Conservation (phyloP, 2,888 invertebrate species). For the Agriopis marginaria region DNA sequence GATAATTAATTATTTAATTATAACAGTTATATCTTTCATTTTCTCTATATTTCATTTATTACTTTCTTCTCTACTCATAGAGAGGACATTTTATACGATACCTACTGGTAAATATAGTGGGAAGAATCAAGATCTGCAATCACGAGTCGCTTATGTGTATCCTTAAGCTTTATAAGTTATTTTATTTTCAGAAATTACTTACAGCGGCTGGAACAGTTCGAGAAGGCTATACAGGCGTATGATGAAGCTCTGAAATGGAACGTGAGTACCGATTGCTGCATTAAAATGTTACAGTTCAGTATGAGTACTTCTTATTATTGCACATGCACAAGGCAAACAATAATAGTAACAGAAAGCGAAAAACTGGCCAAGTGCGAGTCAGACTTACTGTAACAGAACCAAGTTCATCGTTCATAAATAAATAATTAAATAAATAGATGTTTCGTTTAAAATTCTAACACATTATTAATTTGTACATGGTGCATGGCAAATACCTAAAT, state of each 20-base stretch:
- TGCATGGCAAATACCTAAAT: too few relatives aligned
- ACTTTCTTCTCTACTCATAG: background rate
- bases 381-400: too few relatives aligned
- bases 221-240: constrained; percentile 78
- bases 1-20: background rate
- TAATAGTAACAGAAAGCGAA: background rate
- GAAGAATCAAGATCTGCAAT: background rate
- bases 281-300: background rate
- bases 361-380: background rate
- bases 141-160: background rate
- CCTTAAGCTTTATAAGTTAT: constrained; percentile 16
- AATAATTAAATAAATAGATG: too few relatives aligned
- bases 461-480: too few relatives aligned
- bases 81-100: background rate
- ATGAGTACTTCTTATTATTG: background rate
- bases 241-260: constrained; percentile 80
- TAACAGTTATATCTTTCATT: too few relatives aligned
- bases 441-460: too few relatives aligned
- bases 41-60: too few relatives aligned
- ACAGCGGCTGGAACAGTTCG: constrained; percentile 77
- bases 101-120: background rate
- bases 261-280: constrained; percentile 60
- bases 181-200: constrained; percentile 73
- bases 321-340: too few relatives aligned
- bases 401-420: too few relatives aligned